These are phyloP conservation scores for Cactoblastis cactorum DNA, from an alignment of 2,888 invertebrate species.

Conservation along the genomic window DNA sequence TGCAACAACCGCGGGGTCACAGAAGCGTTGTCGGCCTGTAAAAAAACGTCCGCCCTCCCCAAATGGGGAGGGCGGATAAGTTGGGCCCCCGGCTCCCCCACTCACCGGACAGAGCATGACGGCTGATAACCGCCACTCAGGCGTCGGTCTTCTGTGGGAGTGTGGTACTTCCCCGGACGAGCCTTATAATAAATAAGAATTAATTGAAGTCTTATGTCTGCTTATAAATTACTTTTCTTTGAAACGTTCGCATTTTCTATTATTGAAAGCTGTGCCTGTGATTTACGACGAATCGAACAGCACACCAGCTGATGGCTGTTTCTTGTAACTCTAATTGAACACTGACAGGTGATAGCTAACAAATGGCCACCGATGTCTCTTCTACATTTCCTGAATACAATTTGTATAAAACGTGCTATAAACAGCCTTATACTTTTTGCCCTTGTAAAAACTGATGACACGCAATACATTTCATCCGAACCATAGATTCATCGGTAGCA, in stretches of 20 bases:
- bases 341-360: slow-evolving; percentile 29
- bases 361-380: slow-evolving; percentile 28
- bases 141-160: too few relatives aligned
- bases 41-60: too few relatives aligned
- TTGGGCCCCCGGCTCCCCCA: too few relatives aligned
- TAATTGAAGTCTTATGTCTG: too few relatives aligned
- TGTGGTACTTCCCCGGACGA: too few relatives aligned
- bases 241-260: not conserved
- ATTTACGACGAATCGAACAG: slow-evolving; percentile 40
- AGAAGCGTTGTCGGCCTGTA: too few relatives aligned
- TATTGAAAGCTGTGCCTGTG: slow-evolving; percentile 28
- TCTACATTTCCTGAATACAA: slow-evolving; percentile 34
- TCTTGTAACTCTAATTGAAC: slow-evolving; percentile 44
- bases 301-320: slow-evolving; percentile 35
- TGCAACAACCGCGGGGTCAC: too few relatives aligned
- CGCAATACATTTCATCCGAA: slow-evolving; percentile 42
- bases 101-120: too few relatives aligned
- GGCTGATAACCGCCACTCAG: too few relatives aligned
- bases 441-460: slow-evolving; percentile 27
- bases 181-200: too few relatives aligned
- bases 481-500: slow-evolving; percentile 40
- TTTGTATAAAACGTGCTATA: slow-evolving; percentile 30
- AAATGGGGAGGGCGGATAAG: too few relatives aligned
- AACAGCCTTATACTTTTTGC: slow-evolving; percentile 13
- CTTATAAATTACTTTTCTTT: too few relatives aligned